Percentiles rank a stretch among this genome's conserved stretches.
These are phyloP conservation scores for Baryphthengus martii DNA, from an alignment of 2,113 vertebrate genomes.

Conservation along the genomic window DNA sequence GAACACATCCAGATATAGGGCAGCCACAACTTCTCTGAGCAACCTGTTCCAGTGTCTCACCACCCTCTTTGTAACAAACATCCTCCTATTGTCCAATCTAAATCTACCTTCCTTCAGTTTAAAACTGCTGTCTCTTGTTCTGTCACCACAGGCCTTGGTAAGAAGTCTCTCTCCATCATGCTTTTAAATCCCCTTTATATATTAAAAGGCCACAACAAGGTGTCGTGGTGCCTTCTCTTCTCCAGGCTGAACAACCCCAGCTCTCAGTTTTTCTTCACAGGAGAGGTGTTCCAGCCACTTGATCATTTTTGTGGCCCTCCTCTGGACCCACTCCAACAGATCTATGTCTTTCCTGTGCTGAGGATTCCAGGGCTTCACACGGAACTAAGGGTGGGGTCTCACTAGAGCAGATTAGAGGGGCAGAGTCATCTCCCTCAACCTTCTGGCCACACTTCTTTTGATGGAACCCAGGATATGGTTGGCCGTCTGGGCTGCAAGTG, in stretches of 20 bases:
- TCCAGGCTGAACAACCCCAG: neutral
- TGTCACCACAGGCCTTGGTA: neutral
- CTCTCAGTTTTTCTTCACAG: neutral
- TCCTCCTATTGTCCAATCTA: neutral
- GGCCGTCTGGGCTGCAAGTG: neutral
- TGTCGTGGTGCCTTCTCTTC: neutral
- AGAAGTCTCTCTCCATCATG: neutral
- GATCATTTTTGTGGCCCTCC: neutral
- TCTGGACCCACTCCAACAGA: neutral
- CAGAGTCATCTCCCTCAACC: neutral
- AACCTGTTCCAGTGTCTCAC: neutral
- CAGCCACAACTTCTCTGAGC: neutral
- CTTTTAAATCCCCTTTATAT: neutral
- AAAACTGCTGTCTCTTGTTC: neutral
- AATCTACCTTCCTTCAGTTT: neutral
- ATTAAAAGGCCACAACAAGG: neutral
- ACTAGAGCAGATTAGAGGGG: neutral
- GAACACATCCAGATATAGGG: neutral
- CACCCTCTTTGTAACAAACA: neutral
- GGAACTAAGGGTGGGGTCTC: neutral
- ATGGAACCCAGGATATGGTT: rapidly evolving
- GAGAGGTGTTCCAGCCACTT: neutral
- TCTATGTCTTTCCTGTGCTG: neutral
- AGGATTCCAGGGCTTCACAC: neutral
- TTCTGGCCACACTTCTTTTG: neutral